phyloP scores from a whole-genome alignment of 2,888 invertebrate genomes.

The Eupithecia abbreviata region DNA sequence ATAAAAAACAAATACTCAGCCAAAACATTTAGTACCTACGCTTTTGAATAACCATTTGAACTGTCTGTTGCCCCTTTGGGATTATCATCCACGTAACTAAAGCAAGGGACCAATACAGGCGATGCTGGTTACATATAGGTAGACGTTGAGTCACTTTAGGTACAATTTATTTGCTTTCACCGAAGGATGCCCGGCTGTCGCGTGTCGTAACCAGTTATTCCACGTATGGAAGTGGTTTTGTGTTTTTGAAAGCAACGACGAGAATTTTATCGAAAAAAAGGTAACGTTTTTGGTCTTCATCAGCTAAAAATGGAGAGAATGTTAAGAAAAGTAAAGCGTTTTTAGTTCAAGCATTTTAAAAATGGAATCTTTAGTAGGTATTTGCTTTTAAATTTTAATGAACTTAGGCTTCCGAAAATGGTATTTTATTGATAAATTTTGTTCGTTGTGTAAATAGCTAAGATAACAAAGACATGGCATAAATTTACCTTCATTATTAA shows the following conservation, averaged over 20 bases:
- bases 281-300: slow-evolving; percentile 40
- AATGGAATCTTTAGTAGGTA: slow-evolving; percentile 15
- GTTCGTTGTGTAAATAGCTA: neutral
- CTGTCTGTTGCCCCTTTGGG: neutral
- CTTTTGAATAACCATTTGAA: too few species aligned
- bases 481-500: neutral
- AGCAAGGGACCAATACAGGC: slow-evolving; percentile 7
- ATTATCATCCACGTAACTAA: neutral
- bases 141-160: slow-evolving; percentile 43
- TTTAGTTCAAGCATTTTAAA: slow-evolving; percentile 5
- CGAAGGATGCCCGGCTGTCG: slow-evolving; percentile 61
- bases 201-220: slow-evolving; percentile 62
- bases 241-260: slow-evolving; percentile 55
- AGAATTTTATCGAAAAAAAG: slow-evolving; percentile 42
- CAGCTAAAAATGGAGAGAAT: slow-evolving; percentile 4
- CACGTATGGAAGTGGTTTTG: slow-evolving; percentile 54
- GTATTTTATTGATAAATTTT: neutral
- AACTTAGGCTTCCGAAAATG: slow-evolving; percentile 10
- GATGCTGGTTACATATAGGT: slow-evolving; percentile 14
- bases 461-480: neutral
- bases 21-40: neutral
- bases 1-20: neutral
- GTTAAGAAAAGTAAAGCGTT: neutral
- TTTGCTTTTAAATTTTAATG: slow-evolving; percentile 22
- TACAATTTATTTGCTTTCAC: slow-evolving; percentile 78